A percentile compares a stretch with the other conserved stretches of the same genome.
Evolutionary conservation across 2,113 vertebrate species (phyloP).

Genomic region (Eretmodus cyanostictus): DNA sequence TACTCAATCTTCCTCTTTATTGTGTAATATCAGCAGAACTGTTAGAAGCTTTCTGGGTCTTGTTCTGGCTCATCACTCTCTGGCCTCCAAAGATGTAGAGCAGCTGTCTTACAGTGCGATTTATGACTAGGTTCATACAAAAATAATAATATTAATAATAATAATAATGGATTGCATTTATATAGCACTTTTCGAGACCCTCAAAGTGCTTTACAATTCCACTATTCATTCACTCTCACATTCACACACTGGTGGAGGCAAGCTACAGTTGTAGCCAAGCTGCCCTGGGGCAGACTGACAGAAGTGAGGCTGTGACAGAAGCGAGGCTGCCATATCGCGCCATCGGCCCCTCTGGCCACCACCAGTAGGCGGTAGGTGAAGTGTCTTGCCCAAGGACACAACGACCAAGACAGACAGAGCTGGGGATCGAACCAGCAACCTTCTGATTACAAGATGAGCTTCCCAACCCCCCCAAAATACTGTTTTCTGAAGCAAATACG

Average conservation of each 20-base stretch:
- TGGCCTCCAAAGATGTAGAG: too few relatives aligned
- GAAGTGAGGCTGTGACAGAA: background rate
- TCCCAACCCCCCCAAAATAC: background rate
- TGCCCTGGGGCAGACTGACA: too few relatives aligned
- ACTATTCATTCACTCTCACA: too few relatives aligned
- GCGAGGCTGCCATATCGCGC: rapidly evolving
- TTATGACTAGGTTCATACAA: background rate
- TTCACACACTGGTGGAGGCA: rapidly evolving
- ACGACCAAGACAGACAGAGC: background rate
- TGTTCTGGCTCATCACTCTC: background rate
- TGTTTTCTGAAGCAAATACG: background rate
- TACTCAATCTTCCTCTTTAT: background rate
- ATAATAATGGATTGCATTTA: background rate
- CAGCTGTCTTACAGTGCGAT: background rate
- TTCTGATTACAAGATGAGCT: rapidly evolving
- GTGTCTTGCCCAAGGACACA: background rate
- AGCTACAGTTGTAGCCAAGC: too few relatives aligned
- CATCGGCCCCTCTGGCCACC: background rate
- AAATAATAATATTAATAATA: background rate
- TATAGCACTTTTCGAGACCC: background rate
- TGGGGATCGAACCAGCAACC: rapidly evolving
- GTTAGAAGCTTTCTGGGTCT: background rate
- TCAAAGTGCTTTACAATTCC: background rate
- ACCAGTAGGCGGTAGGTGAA: background rate
- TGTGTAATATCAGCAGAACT: background rate